Evolutionary conservation across 2,113 vertebrate species (phyloP), one percentile per base, ranked within the genome.

Genomic region (Zingel zingel): DNA sequence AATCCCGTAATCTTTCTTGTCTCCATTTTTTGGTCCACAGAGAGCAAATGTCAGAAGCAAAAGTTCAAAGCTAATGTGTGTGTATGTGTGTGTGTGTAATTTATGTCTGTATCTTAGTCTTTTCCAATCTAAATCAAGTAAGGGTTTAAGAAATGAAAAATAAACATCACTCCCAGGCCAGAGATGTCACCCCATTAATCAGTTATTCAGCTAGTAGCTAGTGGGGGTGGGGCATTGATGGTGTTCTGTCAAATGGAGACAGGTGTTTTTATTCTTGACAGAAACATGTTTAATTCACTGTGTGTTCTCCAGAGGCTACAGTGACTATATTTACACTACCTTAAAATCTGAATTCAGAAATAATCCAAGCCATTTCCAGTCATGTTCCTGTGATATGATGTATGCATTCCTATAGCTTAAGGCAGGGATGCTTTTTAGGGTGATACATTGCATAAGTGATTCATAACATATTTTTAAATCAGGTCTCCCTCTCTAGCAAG

Each of bases 41-140:
- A 71, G 68, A 62, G 18, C 64, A 81, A 87, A 85, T 67, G 69
- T 83, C 65, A 56, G 19, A 58, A n/a, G 56, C 74, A 71, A 71
- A 63, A 67, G 73, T 86, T 83, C 72, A 61, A 58, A 85, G 79
- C 25, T 39, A 23, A 23, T 50, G 58, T 19, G 21, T n/a, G 21
- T 39, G 53, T 12, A 14, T 12, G 61, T n/a, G 23, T 30, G 33
- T 33, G 62, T 18, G 33, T 1, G 6, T 27, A 39, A n/a, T 43
- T 30, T 13, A 25, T 54, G 13, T 68, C 19, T 64, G 7, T 50
- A 54, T 69, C 27, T 75, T 45, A 25, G 27, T 43, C 8, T n/a
- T 83, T 43, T 43, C 30, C 10, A 25, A 47, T 58, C 11, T 6
- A 53, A 23, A 63, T 64, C 9, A 74, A 77, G 45, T 77, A 8